Evolutionary conservation across 92 coral and sea anemone species (phyloP).

Genomic region (Zoanthus gigantus): DNA sequence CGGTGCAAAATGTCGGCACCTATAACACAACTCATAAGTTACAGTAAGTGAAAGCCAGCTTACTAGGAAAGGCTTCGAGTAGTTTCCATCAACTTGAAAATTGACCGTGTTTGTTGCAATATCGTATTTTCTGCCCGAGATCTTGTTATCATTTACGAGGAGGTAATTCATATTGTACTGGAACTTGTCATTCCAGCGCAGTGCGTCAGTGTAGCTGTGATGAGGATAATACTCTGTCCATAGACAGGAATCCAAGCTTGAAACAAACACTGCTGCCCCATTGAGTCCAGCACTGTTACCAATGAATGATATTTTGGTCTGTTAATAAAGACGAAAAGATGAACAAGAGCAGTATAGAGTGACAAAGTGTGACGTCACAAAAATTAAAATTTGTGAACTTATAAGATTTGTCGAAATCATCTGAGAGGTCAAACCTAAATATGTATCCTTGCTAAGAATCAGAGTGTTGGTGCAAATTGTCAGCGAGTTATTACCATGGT

Average conservation of each 20-base stretch:
- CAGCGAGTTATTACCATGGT: too few relatives aligned
- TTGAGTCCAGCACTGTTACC: slow-evolving; percentile 83
- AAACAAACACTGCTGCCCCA: slow-evolving; percentile 88
- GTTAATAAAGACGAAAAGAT: background rate
- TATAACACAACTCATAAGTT: too few relatives aligned
- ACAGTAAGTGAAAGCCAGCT: background rate
- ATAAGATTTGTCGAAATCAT: too few relatives aligned
- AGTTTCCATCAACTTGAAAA: slow-evolving; percentile 28
- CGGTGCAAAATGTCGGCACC: too few relatives aligned
- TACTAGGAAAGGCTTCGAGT: slow-evolving; percentile 15
- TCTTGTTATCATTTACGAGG: slow-evolving; percentile 32
- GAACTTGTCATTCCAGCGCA: slow-evolving; percentile 83
- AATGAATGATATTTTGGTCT: slow-evolving; percentile 83
- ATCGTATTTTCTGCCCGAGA: slow-evolving; percentile 74
- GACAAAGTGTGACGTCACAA: too few relatives aligned
- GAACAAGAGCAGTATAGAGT: background rate
- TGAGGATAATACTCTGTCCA: slow-evolving; percentile 83
- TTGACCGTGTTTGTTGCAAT: slow-evolving; percentile 81
- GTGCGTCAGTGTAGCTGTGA: slow-evolving; percentile 70
- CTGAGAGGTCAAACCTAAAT: too few relatives aligned
- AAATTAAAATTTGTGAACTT: too few relatives aligned
- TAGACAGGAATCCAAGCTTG: slow-evolving; percentile 78
- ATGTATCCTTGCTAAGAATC: too few relatives aligned
- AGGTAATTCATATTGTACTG: slow-evolving; percentile 74
- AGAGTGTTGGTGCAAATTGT: too few relatives aligned